Percentiles rank a stretch among this genome's conserved stretches.
phyloP scores from a whole-genome alignment of 2,113 vertebrate genomes.

The Anhinga rufa region DNA sequence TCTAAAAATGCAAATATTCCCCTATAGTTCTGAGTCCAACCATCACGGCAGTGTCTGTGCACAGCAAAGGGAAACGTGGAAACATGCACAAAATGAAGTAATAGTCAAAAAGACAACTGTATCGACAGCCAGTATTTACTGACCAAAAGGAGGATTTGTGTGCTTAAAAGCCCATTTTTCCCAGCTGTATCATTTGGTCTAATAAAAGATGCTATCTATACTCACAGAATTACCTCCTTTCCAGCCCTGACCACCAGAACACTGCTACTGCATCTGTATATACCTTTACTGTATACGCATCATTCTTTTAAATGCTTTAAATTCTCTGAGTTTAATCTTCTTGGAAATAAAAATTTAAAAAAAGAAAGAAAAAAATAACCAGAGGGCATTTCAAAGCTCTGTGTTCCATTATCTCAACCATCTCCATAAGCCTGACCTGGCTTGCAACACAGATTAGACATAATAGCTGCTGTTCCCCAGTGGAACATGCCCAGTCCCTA shows the following conservation, averaged over 20 bases:
- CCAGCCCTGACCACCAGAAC: background rate
- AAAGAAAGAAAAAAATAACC: background rate
- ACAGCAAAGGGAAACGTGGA: background rate
- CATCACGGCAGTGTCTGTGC: rapidly evolving
- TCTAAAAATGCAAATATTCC: background rate
- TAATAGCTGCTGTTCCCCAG: conserved; percentile 4
- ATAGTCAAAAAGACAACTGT: background rate
- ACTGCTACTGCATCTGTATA: background rate
- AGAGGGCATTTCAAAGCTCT: background rate
- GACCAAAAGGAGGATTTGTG: background rate
- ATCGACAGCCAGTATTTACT: background rate
- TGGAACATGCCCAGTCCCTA: background rate
- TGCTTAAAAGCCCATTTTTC: background rate
- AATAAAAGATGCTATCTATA: background rate
- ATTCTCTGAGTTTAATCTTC: background rate
- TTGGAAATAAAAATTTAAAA: background rate
- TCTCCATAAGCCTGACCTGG: conserved; percentile 17
- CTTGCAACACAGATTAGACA: background rate
- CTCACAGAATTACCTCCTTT: background rate
- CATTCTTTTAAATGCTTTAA: background rate
- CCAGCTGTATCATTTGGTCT: background rate
- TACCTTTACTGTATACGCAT: background rate
- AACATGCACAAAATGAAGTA: background rate
- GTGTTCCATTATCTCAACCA: background rate
- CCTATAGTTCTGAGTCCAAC: background rate